phyloP scores from a whole-genome alignment of 2,113 vertebrate species.

The Saccopteryx leptura region DNA sequence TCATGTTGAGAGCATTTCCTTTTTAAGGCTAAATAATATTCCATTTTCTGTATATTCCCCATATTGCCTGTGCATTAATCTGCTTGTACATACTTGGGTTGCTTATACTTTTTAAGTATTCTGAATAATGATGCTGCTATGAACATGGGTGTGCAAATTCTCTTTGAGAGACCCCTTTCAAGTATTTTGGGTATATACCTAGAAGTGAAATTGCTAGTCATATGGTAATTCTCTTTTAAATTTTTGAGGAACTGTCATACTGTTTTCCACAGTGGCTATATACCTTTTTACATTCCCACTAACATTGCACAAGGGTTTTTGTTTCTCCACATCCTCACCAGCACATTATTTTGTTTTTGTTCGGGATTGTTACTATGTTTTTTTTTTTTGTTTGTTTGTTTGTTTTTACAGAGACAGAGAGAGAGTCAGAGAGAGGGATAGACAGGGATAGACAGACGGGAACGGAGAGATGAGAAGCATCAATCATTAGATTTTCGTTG shows the following conservation, averaged over 20 bases:
- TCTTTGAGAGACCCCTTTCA: neutral
- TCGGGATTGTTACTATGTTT: neutral
- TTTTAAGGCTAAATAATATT: neutral
- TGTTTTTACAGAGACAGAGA: too few relatives aligned
- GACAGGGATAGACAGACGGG: too few relatives aligned
- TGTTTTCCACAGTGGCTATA: neutral
- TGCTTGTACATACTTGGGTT: neutral
- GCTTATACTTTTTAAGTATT: slow-evolving; percentile 10
- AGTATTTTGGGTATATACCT: neutral
- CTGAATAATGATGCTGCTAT: slow-evolving; percentile 12
- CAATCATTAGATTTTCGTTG: too few relatives aligned
- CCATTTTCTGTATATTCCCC: neutral
- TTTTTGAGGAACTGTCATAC: neutral
- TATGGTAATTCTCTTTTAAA: slow-evolving; percentile 7
- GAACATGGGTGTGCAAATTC: neutral
- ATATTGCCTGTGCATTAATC: slow-evolving; percentile 17
- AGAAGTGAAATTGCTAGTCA: neutral
- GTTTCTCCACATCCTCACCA: neutral
- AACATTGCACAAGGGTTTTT: neutral
- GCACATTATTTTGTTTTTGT: neutral
- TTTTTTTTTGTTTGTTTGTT: too few relatives aligned
- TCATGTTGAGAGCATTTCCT: neutral
- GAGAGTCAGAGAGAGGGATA: too few relatives aligned
- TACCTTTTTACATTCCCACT: neutral
- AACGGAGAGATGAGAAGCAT: too few relatives aligned